Evolutionary conservation across 2,113 vertebrate species (phyloP).

Genomic region (Helogale parvula): DNA sequence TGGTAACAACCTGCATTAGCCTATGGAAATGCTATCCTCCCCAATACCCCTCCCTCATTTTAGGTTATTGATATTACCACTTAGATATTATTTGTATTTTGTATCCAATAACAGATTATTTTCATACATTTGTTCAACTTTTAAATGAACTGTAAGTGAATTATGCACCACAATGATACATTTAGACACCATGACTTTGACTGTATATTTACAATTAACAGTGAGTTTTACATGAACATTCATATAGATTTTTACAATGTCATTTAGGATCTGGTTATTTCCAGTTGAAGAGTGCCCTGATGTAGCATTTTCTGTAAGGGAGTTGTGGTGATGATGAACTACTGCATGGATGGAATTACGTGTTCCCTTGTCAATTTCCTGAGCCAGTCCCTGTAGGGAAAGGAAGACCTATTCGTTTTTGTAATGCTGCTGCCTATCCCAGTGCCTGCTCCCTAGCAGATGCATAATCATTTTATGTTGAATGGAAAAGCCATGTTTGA

Average conservation of each 20-base stretch:
- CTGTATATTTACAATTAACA: neutral
- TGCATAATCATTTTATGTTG: neutral
- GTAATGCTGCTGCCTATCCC: neutral
- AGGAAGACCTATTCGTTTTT: neutral
- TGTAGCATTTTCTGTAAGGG: neutral
- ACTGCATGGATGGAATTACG: neutral
- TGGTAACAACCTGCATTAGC: neutral
- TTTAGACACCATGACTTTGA: neutral
- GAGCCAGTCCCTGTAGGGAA: neutral
- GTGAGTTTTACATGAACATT: neutral
- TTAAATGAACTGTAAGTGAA: neutral
- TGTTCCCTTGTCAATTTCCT: neutral
- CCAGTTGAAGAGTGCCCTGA: neutral
- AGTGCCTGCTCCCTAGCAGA: neutral
- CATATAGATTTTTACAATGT: neutral
- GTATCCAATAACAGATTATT: neutral
- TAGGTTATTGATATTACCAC: neutral
- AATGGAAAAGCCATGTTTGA: neutral
- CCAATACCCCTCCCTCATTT: neutral
- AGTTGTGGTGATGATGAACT: neutral
- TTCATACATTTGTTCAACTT: neutral
- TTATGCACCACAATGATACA: neutral
- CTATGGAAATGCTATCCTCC: neutral
- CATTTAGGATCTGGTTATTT: neutral
- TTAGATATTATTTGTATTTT: neutral